Base-by-base conservation (phyloP, 1,140 invertebrate genomes). In the Pteromalus puparum region DNA sequence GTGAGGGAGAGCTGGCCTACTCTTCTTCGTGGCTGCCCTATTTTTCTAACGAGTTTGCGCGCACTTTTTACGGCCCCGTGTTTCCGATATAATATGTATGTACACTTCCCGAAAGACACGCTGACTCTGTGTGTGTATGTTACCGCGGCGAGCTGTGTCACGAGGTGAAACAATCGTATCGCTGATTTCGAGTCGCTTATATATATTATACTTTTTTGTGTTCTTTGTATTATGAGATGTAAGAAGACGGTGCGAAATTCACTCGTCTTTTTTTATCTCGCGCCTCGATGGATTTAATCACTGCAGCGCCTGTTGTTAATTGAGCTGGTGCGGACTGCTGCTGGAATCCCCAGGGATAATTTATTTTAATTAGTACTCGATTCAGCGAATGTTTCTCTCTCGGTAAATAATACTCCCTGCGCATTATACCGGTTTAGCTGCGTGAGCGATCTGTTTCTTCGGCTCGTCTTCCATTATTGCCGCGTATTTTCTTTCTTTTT, bases 41-140 rank as follows among this genome's bases (percentile, higher is more conserved):
- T 79, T 79, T 65, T 79, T 79, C 61, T 10, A 79, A 79, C n/a
- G 15, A 79, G 1, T 68, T 61, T 34, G 10, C 12, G 24, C 76
- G 48, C 18, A 18, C 13, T 53, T 53, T 18, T 53, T 53, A 21
- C 48, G 15, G 10, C 0, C 9, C 46, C 46, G 5, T 10, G 10
- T 15, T 9, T 48, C 46, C 46, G 15, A 13, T 15, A 1, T 21
- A 53, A 53, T 53, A 10, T 53, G 13, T 53, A 53, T 15, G 12
- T 30, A 30, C 12, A 53, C 48, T 53, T 53, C 48, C 48, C 18
- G 48, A 53, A 53, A 53, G 18, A 18, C 48, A 53, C 48, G 48
- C 48, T 53, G 48, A 13, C 13, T 13, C 48, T 53, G 0, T 21
- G 15, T 53, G 18, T 53, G 48, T 34, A 6, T 53, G 48, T 53